These are phyloP conservation scores for Hedya salicella DNA, from an alignment of 2,888 invertebrate genomes.

Conservation along the genomic window DNA sequence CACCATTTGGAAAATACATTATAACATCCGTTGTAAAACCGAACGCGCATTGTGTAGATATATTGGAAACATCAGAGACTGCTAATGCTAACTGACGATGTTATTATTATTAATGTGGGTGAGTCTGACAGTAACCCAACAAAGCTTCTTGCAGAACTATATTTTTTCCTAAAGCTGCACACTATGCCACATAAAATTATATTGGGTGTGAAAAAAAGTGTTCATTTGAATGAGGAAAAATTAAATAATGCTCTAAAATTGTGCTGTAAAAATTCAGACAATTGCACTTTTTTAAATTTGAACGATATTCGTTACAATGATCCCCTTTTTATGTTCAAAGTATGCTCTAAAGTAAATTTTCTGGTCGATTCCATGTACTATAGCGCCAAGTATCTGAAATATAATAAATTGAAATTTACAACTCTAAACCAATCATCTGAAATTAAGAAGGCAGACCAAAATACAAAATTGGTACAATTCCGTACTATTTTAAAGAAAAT, in stretches of 20 bases:
- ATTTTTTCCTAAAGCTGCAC: background rate
- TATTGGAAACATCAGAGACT: background rate
- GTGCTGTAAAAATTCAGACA: background rate
- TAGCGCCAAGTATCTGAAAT: background rate
- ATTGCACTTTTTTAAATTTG: background rate
- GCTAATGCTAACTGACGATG: background rate
- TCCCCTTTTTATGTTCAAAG: background rate
- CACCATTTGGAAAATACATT: background rate
- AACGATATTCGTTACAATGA: background rate
- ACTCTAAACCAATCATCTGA: too few species aligned
- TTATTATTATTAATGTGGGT: slow-evolving; percentile 1
- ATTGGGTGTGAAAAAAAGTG: background rate
- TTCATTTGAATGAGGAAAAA: background rate
- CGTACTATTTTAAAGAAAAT: too few species aligned
- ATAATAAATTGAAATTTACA: too few species aligned
- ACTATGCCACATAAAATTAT: background rate
- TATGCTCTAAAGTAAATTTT: background rate
- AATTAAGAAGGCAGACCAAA: too few species aligned
- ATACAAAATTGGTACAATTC: too few species aligned
- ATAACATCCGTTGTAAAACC: background rate
- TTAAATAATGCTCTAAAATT: background rate
- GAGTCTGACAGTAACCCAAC: slow-evolving; percentile 2
- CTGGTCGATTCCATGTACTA: background rate
- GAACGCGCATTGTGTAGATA: background rate
- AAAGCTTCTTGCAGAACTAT: background rate